Percentiles rank a stretch among this genome's conserved stretches.
Evolutionary conservation across 2,888 invertebrate species (phyloP).

Genomic region (Papilio elwesi): DNA sequence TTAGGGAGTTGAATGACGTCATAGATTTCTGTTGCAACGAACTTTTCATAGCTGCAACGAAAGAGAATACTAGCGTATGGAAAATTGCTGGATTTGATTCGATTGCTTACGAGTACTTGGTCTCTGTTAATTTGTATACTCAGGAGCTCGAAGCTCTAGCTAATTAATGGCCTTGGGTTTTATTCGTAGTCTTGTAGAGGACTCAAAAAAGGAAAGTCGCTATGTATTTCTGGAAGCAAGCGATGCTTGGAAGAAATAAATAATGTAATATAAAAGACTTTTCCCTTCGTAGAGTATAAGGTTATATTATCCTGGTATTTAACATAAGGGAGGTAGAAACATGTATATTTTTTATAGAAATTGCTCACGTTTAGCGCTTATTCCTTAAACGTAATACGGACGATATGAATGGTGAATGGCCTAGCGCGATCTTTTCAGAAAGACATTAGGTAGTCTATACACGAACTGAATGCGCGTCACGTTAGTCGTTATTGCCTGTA

Average conservation of each 20-base stretch:
- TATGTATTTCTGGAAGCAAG: too few species aligned
- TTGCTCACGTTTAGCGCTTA: slow-evolving; percentile 12
- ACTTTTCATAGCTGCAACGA: too few species aligned
- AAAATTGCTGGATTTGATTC: too few species aligned
- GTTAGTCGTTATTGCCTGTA: slow-evolving; percentile 79
- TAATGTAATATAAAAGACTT: background rate
- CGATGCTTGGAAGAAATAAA: background rate
- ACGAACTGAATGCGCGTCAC: slow-evolving; percentile 75
- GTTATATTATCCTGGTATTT: background rate
- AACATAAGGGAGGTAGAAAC: background rate
- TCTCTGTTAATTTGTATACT: too few species aligned
- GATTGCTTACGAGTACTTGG: too few species aligned
- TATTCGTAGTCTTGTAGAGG: too few species aligned
- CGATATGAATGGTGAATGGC: slow-evolving; percentile 74
- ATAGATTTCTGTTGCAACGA: too few species aligned
- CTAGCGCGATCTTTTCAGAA: slow-evolving; percentile 64
- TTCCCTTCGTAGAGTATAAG: background rate
- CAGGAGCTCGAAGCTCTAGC: too few species aligned
- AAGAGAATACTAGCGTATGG: too few species aligned
- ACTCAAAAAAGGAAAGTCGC: too few species aligned
- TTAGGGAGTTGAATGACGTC: too few species aligned
- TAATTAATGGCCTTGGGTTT: too few species aligned
- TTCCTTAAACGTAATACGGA: slow-evolving; percentile 40
- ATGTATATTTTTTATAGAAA: slow-evolving; percentile 16
- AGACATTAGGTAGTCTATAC: slow-evolving; percentile 76